A percentile compares a stretch with the other conserved stretches of the same genome.
Evolutionary conservation across 1,140 invertebrate genomes (phyloP).

Genomic region (Maniola jurtina): DNA sequence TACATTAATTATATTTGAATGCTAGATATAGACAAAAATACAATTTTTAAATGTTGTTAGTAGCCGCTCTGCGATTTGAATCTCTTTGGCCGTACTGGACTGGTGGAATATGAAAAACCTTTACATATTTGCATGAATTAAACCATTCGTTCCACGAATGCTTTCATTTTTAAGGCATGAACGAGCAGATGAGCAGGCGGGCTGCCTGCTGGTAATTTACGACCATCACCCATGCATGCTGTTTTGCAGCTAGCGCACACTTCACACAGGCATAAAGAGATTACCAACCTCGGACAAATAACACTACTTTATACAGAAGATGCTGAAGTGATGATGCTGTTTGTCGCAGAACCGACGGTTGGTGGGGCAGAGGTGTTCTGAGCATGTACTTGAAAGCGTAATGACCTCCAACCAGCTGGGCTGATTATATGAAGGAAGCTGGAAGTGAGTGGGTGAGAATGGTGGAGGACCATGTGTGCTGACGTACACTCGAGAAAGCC

Average conservation of each 20-base stretch:
- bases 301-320: too few relatives aligned
- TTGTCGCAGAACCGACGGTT: too few relatives aligned
- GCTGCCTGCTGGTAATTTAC: not conserved
- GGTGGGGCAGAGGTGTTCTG: too few relatives aligned
- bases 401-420: too few relatives aligned
- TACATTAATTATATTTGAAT: too few relatives aligned
- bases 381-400: too few relatives aligned
- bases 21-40: too few relatives aligned
- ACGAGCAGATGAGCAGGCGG: not conserved
- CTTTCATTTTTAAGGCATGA: slow-evolving; percentile 1
- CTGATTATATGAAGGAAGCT: too few relatives aligned
- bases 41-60: too few relatives aligned
- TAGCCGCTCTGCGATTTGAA: not conserved
- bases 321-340: too few relatives aligned
- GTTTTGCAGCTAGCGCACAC: not conserved
- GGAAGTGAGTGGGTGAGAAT: too few relatives aligned
- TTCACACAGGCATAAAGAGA: not conserved
- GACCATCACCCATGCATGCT: not conserved
- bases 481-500: not conserved
- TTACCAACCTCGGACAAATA: not conserved
- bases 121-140: slow-evolving; percentile 3
- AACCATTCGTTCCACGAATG: not conserved
- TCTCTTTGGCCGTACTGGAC: not conserved
- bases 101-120: slow-evolving; percentile 4
- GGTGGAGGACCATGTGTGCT: too few relatives aligned